Base-by-base conservation (phyloP, 1,140 invertebrate genomes). In the Triops longicaudatus region DNA sequence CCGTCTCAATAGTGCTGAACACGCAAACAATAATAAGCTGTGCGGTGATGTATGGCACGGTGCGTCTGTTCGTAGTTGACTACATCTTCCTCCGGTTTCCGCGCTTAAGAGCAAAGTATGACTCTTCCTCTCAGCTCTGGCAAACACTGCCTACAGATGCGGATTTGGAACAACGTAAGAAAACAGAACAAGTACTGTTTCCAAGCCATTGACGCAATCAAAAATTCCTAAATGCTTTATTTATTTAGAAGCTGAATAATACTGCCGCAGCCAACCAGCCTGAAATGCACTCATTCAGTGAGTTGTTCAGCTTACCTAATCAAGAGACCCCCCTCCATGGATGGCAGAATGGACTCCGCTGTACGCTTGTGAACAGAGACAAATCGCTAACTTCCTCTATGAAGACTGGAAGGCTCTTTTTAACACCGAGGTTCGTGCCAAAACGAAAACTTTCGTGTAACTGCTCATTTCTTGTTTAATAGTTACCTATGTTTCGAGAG, bases 401-500 rank as follows among this genome's bases (percentile, higher is more conserved):
- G 77, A 85, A 84, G 79, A 85, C 83, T 80, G 85, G 85, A 41
- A 82, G 83, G 74, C 80, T 86, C 1, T 86, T 84, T 80, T 79
- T 86, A 28, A 86, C 85, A 14, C 82, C 83, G 79, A 85, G 84
- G 85, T 86, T 79, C 79, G 79, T 74, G 77, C 76, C 17, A 50
- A 44, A 37, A 75, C 27, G 6, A 12, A 63, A 77, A 37, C 76
- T 75, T 43, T 26, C 22, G 9, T 4, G 43, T 71, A 28, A 22
- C 43, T 76, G 73, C 31, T 41, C 76, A 78, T 72, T 72, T 80
- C 79, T 76, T 12, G 73, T 41, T 42, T 82, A 83, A 10, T 80
- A 86, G 85, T 80, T 86, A 84, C 77, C 79, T 86, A 28, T 86
- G 85, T 79, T 86, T 86, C 83, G 85, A 85, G 79, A 82, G 84